Base-by-base conservation (phyloP, 2,797 vertebrate species). In the Cuculus canorus region DNA sequence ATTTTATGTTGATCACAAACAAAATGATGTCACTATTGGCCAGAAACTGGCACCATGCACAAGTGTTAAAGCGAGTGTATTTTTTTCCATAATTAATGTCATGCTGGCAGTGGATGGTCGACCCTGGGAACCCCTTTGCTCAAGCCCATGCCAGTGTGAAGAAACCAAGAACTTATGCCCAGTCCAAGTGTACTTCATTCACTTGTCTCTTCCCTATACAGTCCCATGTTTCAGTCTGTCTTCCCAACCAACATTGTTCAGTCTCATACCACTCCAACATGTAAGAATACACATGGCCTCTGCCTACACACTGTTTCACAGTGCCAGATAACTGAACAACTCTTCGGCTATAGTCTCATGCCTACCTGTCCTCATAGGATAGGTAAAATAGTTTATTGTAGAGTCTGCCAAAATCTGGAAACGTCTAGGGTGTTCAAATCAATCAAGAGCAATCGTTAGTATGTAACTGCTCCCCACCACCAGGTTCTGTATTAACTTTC, bases 21-120 rank as follows among this genome's bases (percentile, higher is more conserved):
- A 85, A 92, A 94, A 82, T 86, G 47, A 96, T 93, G 90, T 95
- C 95, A 96, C 19, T 65, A 28, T 93, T 84, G 88, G 85, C 73
- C 60, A 88, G 56, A 77, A 75, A 41, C 50, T 95, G 88, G 68
- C 57, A 96, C 18, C 53, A 78, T 72, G 50, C 56, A 82, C 70
- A 87, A 95, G 80, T n/a, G 66, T 52, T 91, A 81, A 8, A 79
- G 32, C 64, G 87, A 90, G 45, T 84, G 47, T 39, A 83, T 75
- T 94, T 85, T 83, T 86, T 76, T 94, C 25, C 2, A 73, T 94
- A 90, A 86, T 88, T 91, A 91, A 69, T 52, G 75, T 73, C 86
- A 71, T 8, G 45, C 13, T 78, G 63, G 72, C 48, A 82, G 41
- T n/a, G 56, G 25, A 76, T 52, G 75, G 28, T 22, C 87, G 52